Evolutionary conservation across 2,797 vertebrate genomes (phyloP), one percentile per base, ranked within the genome.

Genomic region (Glossophaga mutica): DNA sequence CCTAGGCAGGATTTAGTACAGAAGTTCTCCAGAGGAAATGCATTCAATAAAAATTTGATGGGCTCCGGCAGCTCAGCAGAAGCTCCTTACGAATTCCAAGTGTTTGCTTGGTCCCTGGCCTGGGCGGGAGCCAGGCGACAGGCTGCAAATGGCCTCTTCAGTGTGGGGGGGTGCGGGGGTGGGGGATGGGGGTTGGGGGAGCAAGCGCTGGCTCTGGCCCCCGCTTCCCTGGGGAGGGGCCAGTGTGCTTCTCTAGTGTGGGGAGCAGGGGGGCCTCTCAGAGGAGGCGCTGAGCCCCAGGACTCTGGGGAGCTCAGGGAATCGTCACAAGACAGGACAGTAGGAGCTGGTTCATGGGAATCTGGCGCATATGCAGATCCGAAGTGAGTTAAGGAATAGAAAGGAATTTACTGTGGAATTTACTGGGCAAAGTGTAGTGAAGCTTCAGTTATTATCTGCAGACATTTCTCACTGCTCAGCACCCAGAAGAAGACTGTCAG

Each of bases 31-130:
- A 98, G 97, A 98, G 98, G 97, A 98, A 98, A 98, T 96, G 98
- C 97, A 97, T 97, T 95, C 98, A 97, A 98, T 98, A 98, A 98
- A 98, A 98, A 98, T 98, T 98, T 98, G 98, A 98, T 98, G 98
- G 97, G 98, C 97, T 97, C 95, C 96, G 94, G 97, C 98, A 98
- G 98, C 98, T 98, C 97, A 97, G 98, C 98, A 97, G 98, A 98
- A 98, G 97, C 98, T 98, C 98, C 97, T 98, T 97, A 97, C 94
- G 97, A 97, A 98, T 98, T 98, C 98, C 98, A 98, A 96, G 98
- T 98, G 97, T 97, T 96, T 98, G 97, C 95, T 97, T 62, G 90
- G 95, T 97, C 95, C 95, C 96, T 76, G 68, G 96, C 97, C 98
- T 95, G 86, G 87, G 83, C 95, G 94, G 97, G 96, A 98, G 94